These are phyloP conservation scores for Dendroctonus ponderosae DNA, from an alignment of 1,140 invertebrate species.

Conservation along the genomic window DNA sequence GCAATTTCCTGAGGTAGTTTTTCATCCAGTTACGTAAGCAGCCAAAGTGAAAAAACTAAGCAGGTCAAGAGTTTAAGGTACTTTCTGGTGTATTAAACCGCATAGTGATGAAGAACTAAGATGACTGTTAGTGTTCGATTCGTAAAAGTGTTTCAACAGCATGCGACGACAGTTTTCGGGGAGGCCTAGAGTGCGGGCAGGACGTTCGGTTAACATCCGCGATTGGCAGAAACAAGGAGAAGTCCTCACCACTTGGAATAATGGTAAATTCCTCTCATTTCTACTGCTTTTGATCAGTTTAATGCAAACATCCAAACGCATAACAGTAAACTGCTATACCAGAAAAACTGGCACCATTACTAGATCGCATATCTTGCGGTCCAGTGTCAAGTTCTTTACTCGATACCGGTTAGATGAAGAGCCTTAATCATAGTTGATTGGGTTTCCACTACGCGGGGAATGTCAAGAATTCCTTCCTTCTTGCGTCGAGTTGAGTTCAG, in stretches of 20 bases:
- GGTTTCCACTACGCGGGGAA: conserved; percentile 3
- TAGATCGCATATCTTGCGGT: background rate
- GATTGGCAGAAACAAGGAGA: conserved; percentile 49
- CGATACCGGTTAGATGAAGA: background rate
- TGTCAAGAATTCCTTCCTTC: conserved; percentile 19
- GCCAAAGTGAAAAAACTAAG: background rate
- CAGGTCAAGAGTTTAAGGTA: background rate
- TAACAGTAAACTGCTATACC: background rate
- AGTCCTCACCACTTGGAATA: conserved; percentile 45
- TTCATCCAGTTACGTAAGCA: background rate
- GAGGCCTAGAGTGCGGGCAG: conserved; percentile 39
- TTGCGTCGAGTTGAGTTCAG: conserved; percentile 12
- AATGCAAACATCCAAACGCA: background rate
- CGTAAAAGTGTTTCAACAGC: conserved; percentile 12
- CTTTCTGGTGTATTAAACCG: conserved; percentile 2
- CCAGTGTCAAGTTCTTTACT: too few species aligned
- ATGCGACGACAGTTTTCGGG: conserved; percentile 16
- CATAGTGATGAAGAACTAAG: conserved; percentile 24
- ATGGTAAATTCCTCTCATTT: conserved; percentile 42
- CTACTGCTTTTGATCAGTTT: background rate
- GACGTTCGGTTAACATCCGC: conserved; percentile 42
- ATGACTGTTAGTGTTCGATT: conserved; percentile 19
- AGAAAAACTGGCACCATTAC: background rate
- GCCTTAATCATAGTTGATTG: conserved; percentile 4
- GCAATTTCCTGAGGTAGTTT: too few species aligned